These are phyloP conservation scores for Albula goreensis DNA, from an alignment of 2,113 vertebrate species.

Conservation along the genomic window DNA sequence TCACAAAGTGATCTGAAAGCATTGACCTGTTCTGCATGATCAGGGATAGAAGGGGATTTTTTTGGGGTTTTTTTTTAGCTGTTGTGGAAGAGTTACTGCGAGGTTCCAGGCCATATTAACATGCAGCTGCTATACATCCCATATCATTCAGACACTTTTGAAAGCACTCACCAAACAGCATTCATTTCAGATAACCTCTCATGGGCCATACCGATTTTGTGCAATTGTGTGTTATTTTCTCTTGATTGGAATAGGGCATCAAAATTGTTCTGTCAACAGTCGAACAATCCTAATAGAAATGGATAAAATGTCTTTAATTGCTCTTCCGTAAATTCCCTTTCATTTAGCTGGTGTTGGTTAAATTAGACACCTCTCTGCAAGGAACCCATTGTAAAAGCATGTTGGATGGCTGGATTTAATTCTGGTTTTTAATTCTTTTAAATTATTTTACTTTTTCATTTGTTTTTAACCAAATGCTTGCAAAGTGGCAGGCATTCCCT, in stretches of 20 bases:
- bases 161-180: background rate
- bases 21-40: background rate
- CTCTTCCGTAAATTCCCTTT: background rate
- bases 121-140: background rate
- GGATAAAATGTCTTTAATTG: background rate
- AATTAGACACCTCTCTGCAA: background rate
- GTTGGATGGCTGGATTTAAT: background rate
- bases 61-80: background rate
- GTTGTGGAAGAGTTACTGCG: background rate
- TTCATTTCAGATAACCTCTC: constrained; percentile 15
- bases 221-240: background rate
- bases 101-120: background rate
- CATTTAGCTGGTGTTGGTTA: background rate
- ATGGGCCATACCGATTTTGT: background rate
- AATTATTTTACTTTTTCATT: background rate
- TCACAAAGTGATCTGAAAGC: background rate
- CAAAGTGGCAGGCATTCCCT: background rate
- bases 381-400: background rate
- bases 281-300: background rate
- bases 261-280: background rate
- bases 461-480: background rate
- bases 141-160: background rate
- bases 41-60: background rate
- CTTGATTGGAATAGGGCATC: background rate
- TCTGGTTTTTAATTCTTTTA: background rate